These are phyloP conservation scores for Tortrix viridana DNA, from an alignment of 2,888 invertebrate genomes.

Conservation along the genomic window DNA sequence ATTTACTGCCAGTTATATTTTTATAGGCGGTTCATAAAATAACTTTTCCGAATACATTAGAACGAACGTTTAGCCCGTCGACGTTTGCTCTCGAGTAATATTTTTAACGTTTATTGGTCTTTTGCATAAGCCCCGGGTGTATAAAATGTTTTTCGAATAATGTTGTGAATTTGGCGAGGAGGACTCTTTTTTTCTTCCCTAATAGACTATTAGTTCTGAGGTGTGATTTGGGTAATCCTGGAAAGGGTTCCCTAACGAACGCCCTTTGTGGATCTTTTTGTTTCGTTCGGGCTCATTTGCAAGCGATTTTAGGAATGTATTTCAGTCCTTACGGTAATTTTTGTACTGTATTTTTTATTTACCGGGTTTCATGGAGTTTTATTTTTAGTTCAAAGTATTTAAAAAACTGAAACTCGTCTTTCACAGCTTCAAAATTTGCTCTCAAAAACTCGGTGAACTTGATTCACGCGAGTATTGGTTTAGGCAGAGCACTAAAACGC, in stretches of 20 bases:
- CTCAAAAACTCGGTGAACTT: no score
- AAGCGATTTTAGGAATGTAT: conserved; percentile 16
- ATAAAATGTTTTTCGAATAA: conserved; percentile 62
- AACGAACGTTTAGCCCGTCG: conserved; percentile 59
- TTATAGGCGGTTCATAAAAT: conserved; percentile 78
- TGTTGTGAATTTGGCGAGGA: conserved; percentile 47
- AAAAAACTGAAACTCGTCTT: no score
- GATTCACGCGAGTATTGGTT: neutral
- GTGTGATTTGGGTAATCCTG: conserved; percentile 38
- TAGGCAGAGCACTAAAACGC: neutral
- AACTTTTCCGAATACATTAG: conserved; percentile 77
- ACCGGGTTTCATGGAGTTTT: neutral
- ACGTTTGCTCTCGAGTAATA: conserved; percentile 68
- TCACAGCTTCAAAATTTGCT: no score
- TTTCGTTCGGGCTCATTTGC: conserved; percentile 29
- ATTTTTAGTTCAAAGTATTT: no score
- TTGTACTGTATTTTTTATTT: conserved; percentile 7
- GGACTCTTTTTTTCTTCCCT: conserved; percentile 38
- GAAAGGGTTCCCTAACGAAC: conserved; percentile 36
- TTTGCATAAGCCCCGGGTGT: conserved; percentile 69
- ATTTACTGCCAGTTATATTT: conserved; percentile 77
- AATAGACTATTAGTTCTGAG: conserved; percentile 33
- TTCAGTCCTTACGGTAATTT: conserved; percentile 12
- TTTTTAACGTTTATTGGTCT: conserved; percentile 75
- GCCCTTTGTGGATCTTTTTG: conserved; percentile 24